Evolutionary conservation across 2,888 invertebrate genomes (phyloP).

Genomic region (Lepeophtheirus nordmannii): DNA sequence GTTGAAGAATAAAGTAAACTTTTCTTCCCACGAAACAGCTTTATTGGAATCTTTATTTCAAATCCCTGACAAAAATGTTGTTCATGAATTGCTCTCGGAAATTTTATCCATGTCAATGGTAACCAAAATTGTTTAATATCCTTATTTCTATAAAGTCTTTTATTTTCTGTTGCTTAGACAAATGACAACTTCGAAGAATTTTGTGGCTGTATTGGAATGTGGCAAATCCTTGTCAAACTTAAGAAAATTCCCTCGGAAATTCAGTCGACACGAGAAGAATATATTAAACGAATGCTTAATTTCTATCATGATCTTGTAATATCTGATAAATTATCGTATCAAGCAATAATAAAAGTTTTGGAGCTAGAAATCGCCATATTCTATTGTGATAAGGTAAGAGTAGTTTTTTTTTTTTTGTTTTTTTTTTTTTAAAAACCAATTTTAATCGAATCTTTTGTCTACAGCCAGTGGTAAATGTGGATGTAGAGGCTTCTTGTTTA

Average conservation of each 20-base stretch:
- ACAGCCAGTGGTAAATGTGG: background rate
- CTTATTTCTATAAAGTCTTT: background rate
- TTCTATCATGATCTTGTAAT: background rate
- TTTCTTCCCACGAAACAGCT: background rate
- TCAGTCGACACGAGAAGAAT: background rate
- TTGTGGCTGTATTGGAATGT: background rate
- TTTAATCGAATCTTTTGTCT: background rate
- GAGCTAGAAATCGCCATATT: background rate
- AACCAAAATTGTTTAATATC: background rate
- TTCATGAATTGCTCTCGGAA: background rate
- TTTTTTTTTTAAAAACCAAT: background rate
- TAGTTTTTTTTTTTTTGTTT: background rate
- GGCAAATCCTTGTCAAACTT: background rate
- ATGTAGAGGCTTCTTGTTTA: background rate
- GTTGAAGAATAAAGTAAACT: background rate
- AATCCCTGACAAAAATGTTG: background rate
- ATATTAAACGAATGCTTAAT: background rate
- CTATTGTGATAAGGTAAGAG: background rate
- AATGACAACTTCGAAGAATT: background rate
- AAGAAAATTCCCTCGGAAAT: background rate
- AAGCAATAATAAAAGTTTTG: background rate
- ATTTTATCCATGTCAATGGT: slow-evolving; percentile 1
- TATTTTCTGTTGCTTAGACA: background rate
- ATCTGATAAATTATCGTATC: background rate
- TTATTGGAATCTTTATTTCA: background rate